Percentiles rank a stretch among this genome's conserved stretches.
phyloP scores from a whole-genome alignment of 2,888 invertebrate genomes.

The Hydrotaea diabolus region DNA sequence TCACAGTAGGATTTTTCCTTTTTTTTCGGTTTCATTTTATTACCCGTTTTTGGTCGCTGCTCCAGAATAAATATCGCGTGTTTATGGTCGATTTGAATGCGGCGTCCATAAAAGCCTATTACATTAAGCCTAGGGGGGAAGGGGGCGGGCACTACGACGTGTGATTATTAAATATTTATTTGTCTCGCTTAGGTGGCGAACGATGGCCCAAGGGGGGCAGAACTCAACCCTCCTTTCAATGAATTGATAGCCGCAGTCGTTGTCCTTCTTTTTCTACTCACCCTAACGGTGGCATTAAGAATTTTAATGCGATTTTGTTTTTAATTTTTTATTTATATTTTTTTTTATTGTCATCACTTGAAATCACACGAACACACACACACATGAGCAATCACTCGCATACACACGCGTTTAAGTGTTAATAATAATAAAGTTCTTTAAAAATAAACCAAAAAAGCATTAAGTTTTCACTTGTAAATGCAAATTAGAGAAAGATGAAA shows the following conservation, averaged over 20 bases:
- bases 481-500: neutral
- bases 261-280: no score
- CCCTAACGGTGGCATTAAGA: neutral
- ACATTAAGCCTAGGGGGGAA: no score
- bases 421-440: conserved; percentile 45
- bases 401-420: conserved; percentile 45
- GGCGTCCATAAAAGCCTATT: neutral
- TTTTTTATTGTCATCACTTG: conserved; percentile 43
- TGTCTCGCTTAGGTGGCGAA: no score
- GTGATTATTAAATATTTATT: no score
- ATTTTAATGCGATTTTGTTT: neutral
- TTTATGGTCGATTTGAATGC: neutral
- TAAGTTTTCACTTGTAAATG: conserved; percentile 9
- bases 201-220: no score
- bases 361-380: conserved; percentile 31
- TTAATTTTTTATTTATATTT: neutral
- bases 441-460: neutral
- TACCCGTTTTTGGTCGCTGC: neutral
- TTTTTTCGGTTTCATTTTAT: neutral
- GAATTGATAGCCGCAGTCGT: no score
- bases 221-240: no score
- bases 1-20: conserved; percentile 21
- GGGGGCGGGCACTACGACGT: no score
- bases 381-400: neutral
- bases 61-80: conserved; percentile 9